Conservation (phyloP, 2,113 vertebrate species). For the Corythoichthys haematopterus region DNA sequence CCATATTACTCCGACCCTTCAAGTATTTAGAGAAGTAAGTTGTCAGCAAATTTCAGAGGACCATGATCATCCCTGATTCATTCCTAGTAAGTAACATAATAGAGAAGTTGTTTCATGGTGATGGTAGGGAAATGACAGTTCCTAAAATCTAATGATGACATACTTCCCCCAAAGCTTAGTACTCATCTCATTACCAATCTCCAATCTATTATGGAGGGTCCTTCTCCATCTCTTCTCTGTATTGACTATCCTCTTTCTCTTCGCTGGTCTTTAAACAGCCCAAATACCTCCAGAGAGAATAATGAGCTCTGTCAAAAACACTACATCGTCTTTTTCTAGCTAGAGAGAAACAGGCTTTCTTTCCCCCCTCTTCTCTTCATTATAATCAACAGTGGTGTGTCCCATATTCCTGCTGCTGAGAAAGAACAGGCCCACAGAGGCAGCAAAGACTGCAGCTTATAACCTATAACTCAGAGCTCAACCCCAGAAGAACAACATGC, state of each 20-base stretch:
- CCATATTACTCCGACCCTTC: constrained; percentile 30
- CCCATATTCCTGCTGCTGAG: constrained; percentile 52
- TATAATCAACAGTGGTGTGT: constrained; percentile 52
- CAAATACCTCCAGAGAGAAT: constrained; percentile 54
- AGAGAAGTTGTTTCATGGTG: constrained; percentile 46
- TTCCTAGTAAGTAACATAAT: constrained; percentile 48
- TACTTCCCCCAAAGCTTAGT: constrained; percentile 42
- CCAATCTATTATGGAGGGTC: constrained; percentile 31
- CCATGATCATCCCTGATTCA: constrained; percentile 35
- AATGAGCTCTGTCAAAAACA: constrained; percentile 57
- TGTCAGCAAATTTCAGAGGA: constrained; percentile 59
- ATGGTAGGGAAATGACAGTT: constrained; percentile 26
- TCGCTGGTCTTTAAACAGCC: constrained; percentile 48
- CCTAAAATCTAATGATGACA: constrained; percentile 59
- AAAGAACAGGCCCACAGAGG: constrained; percentile 50
- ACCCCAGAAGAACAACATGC: constrained; percentile 28
- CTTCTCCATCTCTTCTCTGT: constrained; percentile 1
- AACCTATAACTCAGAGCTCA: constrained; percentile 49
- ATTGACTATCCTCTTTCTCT: constrained; percentile 2
- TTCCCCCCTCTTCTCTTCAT: constrained; percentile 14
- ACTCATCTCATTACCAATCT: constrained; percentile 44
- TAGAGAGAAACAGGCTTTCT: constrained; percentile 31
- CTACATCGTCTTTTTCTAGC: constrained; percentile 14
- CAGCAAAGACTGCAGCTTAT: constrained; percentile 48
- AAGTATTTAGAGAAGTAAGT: constrained; percentile 26